Conservation (phyloP, 1,140 invertebrate genomes). For the Psilanteris sp. region DNA sequence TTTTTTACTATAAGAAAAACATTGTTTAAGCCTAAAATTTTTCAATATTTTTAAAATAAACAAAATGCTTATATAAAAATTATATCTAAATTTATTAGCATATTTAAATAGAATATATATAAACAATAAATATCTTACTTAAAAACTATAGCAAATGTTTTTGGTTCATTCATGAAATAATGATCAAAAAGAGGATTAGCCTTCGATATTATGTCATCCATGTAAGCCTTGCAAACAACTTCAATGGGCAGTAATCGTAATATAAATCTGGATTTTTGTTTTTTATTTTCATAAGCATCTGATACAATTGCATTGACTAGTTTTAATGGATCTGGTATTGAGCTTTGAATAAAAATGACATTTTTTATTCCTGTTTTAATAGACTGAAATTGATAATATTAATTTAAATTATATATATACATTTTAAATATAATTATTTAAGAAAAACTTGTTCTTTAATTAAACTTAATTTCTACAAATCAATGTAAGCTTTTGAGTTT, state of each 20-base stretch:
- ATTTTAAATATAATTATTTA: slow-evolving; percentile 2
- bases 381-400: slow-evolving; percentile 74
- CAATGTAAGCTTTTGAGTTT: too few relatives aligned
- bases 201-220: slow-evolving; percentile 85
- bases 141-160: slow-evolving; percentile 88
- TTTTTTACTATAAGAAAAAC: too few relatives aligned
- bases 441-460: too few relatives aligned
- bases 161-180: slow-evolving; percentile 86
- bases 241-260: slow-evolving; percentile 90
- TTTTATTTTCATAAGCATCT: slow-evolving; percentile 84
- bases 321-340: slow-evolving; percentile 85
- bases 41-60: too few relatives aligned
- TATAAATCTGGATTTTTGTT: slow-evolving; percentile 86
- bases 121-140: slow-evolving; percentile 80
- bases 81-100: too few relatives aligned
- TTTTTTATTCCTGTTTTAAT: slow-evolving; percentile 90
- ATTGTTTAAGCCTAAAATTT: too few relatives aligned
- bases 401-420: not conserved
- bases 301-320: slow-evolving; percentile 86
- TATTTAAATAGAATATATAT: not conserved
- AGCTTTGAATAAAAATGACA: slow-evolving; percentile 90
- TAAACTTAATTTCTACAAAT: too few relatives aligned
- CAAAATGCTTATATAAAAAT: too few relatives aligned
- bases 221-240: slow-evolving; percentile 87
- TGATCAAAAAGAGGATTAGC: slow-evolving; percentile 85